phyloP scores from a whole-genome alignment of 2,113 vertebrate genomes.

The Gallinago undulata region DNA sequence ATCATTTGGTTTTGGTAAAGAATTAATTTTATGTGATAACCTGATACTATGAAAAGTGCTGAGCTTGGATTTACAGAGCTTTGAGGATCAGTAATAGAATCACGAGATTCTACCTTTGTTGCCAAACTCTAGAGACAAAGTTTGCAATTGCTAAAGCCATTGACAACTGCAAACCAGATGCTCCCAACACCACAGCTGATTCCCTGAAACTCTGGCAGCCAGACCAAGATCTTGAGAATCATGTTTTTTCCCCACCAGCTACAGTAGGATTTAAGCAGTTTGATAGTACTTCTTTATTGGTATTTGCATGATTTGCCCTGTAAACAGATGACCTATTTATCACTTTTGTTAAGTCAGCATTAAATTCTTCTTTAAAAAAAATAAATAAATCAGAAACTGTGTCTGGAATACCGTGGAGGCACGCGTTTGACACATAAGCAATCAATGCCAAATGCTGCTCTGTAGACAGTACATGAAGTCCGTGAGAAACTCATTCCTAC shows the following conservation, averaged over 20 bases:
- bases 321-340: not conserved
- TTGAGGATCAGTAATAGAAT: not conserved
- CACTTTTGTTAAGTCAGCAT: not conserved
- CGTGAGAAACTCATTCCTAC: not conserved
- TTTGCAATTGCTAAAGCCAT: not conserved
- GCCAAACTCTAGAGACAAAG: not conserved
- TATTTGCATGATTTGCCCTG: not conserved
- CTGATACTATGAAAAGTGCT: not conserved
- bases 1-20: not conserved
- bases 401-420: not conserved
- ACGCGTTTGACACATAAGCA: not conserved
- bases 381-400: not conserved
- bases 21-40: not conserved
- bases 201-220: not conserved
- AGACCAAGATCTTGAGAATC: not conserved
- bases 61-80: not conserved
- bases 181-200: not conserved
- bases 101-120: not conserved
- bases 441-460: slow-evolving; percentile 17
- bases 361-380: not conserved
- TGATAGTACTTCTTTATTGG: not conserved
- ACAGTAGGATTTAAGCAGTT: not conserved
- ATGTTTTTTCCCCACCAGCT: not conserved
- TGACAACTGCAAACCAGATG: not conserved
- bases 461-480: not conserved